phyloP scores from a whole-genome alignment of 1,140 invertebrate species.

The Aphaenogaster floridana region DNA sequence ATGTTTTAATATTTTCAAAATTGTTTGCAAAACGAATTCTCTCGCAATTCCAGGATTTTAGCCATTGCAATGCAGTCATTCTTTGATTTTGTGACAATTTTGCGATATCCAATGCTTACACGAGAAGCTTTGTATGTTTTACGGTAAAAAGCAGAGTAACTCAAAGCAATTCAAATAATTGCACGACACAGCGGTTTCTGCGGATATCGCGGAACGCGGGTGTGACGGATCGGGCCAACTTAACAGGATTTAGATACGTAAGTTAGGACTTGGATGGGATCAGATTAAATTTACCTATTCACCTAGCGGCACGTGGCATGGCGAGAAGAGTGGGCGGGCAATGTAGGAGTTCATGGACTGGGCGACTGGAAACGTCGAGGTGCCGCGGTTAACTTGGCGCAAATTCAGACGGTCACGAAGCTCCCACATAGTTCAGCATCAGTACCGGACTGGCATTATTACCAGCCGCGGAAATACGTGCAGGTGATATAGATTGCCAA shows the following conservation, averaged over 20 bases:
- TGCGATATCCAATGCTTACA: neutral
- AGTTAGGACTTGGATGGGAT: conserved; percentile 77
- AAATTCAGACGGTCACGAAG: conserved; percentile 77
- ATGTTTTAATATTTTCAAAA: neutral
- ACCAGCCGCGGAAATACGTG: conserved; percentile 67
- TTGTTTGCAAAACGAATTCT: neutral
- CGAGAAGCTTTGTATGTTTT: conserved; percentile 48
- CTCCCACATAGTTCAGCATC: conserved; percentile 68
- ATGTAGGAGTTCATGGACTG: conserved; percentile 57
- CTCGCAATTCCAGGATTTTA: neutral
- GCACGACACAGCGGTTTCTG: conserved; percentile 30
- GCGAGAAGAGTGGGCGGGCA: conserved; percentile 39
- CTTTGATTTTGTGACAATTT: neutral
- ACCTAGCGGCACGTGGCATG: conserved; percentile 50
- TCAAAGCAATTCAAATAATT: conserved; percentile 74
- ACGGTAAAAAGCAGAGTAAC: neutral
- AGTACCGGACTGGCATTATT: conserved; percentile 63
- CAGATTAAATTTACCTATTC: conserved; percentile 80
- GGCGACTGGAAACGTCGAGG: conserved; percentile 56
- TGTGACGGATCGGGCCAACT: conserved; percentile 56
- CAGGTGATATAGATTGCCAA: conserved; percentile 68
- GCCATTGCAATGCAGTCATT: neutral
- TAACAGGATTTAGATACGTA: conserved; percentile 73
- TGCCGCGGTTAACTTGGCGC: conserved; percentile 74
- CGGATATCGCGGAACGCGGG: conserved; percentile 18